phyloP scores from a whole-genome alignment of 2,113 vertebrate genomes.

The Azemiops feae region DNA sequence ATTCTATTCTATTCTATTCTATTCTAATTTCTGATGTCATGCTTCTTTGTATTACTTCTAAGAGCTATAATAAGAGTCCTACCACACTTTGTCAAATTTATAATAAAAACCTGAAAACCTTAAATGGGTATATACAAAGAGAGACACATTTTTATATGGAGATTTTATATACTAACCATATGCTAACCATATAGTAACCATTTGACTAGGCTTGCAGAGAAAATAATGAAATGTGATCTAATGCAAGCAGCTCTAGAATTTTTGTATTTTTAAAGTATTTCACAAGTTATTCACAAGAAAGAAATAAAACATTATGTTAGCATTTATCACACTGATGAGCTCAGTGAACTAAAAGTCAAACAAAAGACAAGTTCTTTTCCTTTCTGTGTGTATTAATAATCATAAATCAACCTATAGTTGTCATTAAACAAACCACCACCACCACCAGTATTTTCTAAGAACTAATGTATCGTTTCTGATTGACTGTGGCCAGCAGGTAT shows the following conservation, averaged over 20 bases:
- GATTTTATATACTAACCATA: slow-evolving; percentile 7
- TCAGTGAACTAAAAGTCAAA: neutral
- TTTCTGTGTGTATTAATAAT: too few species aligned
- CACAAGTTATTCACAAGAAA: neutral
- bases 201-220: neutral
- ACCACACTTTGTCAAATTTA: slow-evolving; percentile 23
- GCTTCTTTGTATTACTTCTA: slow-evolving; percentile 20
- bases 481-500: too few species aligned
- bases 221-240: neutral
- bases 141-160: neutral
- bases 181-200: too few species aligned
- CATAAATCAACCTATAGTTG: too few species aligned
- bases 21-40: slow-evolving; percentile 36
- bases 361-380: neutral
- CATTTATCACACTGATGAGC: neutral
- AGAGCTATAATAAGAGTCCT: slow-evolving; percentile 16
- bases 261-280: neutral
- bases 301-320: neutral
- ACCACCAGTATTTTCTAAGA: too few species aligned
- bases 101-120: slow-evolving; percentile 32
- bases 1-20: too few species aligned
- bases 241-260: neutral
- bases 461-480: neutral
- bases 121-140: slow-evolving; percentile 9
- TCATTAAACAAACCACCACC: too few species aligned